Conservation (phyloP, 2,797 vertebrate genomes). For the Enteromius anoplus region DNA sequence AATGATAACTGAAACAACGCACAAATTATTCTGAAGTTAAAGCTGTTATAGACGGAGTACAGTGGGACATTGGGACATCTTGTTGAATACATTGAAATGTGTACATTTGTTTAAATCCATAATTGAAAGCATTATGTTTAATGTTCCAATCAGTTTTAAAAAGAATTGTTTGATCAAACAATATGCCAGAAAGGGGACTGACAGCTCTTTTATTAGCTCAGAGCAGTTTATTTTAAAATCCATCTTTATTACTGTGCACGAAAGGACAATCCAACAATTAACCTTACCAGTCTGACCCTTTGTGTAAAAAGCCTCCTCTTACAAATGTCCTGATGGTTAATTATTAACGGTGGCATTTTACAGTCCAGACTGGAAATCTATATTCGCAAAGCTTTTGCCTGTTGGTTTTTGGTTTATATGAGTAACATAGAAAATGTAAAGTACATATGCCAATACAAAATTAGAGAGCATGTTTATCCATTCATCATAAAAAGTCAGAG, state of each 20-base stretch:
- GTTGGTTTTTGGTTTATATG: slow-evolving; percentile 71
- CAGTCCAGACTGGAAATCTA: slow-evolving; percentile 77
- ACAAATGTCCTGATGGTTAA: slow-evolving; percentile 75
- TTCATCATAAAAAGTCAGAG: slow-evolving; percentile 37
- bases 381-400: slow-evolving; percentile 76
- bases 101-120: neutral
- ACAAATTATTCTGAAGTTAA: neutral
- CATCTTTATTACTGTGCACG: slow-evolving; percentile 77
- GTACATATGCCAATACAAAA: slow-evolving; percentile 77
- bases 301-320: slow-evolving; percentile 76
- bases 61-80: neutral
- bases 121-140: neutral
- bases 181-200: slow-evolving; percentile 70
- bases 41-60: neutral
- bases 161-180: slow-evolving; percentile 48
- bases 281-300: slow-evolving; percentile 74
- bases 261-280: slow-evolving; percentile 76
- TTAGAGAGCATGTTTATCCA: slow-evolving; percentile 18
- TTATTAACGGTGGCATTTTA: slow-evolving; percentile 83
- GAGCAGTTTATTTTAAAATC: slow-evolving; percentile 74
- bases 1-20: neutral
- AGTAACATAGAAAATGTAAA: slow-evolving; percentile 64
- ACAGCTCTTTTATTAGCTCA: slow-evolving; percentile 70
- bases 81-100: neutral
- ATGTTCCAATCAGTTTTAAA: slow-evolving; percentile 8